Evolutionary conservation across 1,140 invertebrate species (phyloP).

Genomic region (Aphaenogaster ashmeadi): DNA sequence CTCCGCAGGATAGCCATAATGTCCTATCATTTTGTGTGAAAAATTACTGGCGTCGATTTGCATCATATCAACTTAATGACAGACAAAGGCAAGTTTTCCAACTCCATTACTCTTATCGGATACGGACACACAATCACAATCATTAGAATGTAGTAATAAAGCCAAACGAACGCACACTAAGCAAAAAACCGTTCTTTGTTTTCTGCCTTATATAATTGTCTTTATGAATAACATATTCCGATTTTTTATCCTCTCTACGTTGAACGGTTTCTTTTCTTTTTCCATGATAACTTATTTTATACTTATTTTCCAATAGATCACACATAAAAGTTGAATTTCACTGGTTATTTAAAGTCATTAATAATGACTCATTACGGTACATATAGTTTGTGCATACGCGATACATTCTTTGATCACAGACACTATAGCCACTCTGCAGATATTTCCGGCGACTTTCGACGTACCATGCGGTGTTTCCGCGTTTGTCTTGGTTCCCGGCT

Average conservation of each 20-base stretch:
- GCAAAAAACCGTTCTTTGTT: neutral
- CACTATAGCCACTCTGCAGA: too few species aligned
- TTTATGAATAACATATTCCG: neutral
- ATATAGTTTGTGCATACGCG: neutral
- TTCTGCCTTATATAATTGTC: neutral
- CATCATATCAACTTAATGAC: neutral
- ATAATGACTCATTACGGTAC: neutral
- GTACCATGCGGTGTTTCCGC: slow-evolving; percentile 79
- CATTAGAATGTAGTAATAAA: neutral
- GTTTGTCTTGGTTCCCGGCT: slow-evolving; percentile 75
- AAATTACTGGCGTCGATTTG: neutral
- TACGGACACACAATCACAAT: neutral
- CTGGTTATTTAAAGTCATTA: neutral
- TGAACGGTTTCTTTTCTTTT: neutral
- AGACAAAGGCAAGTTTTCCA: neutral
- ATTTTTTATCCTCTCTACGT: neutral
- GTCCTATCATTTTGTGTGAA: neutral
- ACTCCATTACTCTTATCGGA: neutral
- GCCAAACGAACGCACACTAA: neutral
- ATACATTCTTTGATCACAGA: neutral
- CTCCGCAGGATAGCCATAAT: neutral
- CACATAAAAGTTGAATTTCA: slow-evolving; percentile 8
- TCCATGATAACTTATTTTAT: neutral
- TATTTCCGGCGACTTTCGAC: neutral
- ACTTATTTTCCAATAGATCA: neutral